Conservation (phyloP, 2,113 vertebrate genomes). For the Neoarius graeffei region DNA sequence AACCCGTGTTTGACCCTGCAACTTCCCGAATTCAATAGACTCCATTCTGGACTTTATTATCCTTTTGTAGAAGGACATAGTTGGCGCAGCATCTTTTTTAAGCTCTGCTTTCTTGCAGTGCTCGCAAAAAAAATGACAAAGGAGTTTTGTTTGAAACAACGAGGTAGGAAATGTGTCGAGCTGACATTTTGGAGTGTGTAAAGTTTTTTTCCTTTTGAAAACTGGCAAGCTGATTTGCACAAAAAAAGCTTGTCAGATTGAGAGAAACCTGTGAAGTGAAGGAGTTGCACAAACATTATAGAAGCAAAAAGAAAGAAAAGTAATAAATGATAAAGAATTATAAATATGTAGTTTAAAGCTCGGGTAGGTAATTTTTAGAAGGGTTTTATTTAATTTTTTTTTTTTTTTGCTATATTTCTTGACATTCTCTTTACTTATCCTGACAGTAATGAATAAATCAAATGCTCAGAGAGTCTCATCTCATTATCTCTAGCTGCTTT, state of each 20-base stretch:
- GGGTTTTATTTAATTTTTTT: too few relatives aligned
- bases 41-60: conserved; percentile 1
- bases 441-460: too few relatives aligned
- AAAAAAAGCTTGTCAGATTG: background rate
- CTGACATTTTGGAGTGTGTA: conserved; percentile 12
- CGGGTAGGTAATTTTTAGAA: too few relatives aligned
- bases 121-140: conserved; percentile 16
- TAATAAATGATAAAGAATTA: background rate
- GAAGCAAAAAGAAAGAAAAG: background rate
- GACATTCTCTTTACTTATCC: too few relatives aligned
- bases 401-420: too few relatives aligned
- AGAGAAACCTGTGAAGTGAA: background rate
- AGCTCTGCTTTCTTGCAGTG: conserved; percentile 13
- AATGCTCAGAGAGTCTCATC: too few relatives aligned
- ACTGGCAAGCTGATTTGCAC: background rate
- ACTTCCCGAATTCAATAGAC: background rate
- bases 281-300: background rate
- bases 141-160: conserved; percentile 18
- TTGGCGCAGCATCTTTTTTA: conserved; percentile 2
- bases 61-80: background rate
- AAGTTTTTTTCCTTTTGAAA: background rate
- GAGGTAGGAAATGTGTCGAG: conserved; percentile 18
- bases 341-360: background rate
- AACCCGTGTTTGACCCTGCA: background rate
- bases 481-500: too few relatives aligned